phyloP scores from a whole-genome alignment of 2,113 vertebrate species.

The Laticauda laticaudata region DNA sequence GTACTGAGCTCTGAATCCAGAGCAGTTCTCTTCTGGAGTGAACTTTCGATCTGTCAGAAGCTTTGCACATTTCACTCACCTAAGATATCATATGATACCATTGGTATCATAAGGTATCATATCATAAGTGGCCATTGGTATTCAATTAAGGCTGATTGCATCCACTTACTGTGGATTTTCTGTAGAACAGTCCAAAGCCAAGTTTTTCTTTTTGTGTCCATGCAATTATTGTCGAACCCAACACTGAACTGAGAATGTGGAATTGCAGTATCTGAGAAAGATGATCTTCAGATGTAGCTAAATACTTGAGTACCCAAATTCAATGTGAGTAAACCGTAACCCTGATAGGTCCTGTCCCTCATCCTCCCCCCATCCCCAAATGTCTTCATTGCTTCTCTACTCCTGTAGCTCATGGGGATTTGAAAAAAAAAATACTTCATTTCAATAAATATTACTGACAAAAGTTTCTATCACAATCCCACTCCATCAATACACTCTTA shows the following conservation, averaged over 20 bases:
- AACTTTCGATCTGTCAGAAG: constrained; percentile 2
- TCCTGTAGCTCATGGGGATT: neutral
- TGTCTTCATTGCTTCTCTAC: constrained; percentile 28
- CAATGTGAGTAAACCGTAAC: constrained; percentile 22
- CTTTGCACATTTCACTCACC: neutral
- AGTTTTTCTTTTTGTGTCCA: constrained; percentile 26
- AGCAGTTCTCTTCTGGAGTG: neutral
- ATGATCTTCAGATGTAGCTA: constrained; percentile 18
- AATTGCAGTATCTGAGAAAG: neutral
- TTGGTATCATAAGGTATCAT: constrained; percentile 7
- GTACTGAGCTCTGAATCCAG: constrained; percentile 36
- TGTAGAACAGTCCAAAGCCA: constrained; percentile 26
- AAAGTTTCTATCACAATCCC: neutral
- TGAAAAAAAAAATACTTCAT: neutral
- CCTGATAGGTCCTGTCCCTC: neutral
- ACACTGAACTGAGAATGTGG: neutral
- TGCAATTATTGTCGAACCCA: constrained; percentile 26
- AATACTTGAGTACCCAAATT: constrained; percentile 3
- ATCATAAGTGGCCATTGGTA: neutral
- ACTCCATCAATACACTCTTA: neutral
- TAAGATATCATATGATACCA: constrained; percentile 16
- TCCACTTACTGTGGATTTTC: constrained; percentile 2
- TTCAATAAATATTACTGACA: constrained; percentile 14
- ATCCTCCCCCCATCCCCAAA: neutral
- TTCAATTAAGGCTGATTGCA: constrained; percentile 16